Conservation (phyloP, 2,888 invertebrate species). For the Yponomeuta sedellus region DNA sequence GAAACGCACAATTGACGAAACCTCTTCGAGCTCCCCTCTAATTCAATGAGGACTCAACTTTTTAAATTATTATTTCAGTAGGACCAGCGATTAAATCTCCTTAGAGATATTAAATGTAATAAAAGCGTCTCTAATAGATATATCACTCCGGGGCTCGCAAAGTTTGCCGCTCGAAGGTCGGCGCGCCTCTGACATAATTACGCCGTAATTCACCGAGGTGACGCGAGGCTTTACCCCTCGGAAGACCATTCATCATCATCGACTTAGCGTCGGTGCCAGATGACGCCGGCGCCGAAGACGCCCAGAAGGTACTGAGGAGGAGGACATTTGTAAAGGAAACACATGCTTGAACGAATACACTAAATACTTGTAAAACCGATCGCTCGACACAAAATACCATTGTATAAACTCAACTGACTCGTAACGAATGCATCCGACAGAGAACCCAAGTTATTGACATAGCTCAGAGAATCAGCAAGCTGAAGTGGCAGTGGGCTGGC, state of each 20-base stretch:
- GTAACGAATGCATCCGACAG: no score
- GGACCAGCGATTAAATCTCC: neutral
- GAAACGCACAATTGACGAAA: neutral
- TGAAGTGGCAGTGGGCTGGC: no score
- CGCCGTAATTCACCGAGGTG: constrained; percentile 12
- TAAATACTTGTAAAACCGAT: no score
- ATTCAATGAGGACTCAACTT: neutral
- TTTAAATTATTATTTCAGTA: neutral
- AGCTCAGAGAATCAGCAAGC: no score
- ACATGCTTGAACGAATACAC: no score
- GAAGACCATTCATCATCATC: constrained; percentile 3
- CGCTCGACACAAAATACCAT: no score
- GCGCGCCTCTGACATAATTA: neutral
- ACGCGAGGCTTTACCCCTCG: constrained; percentile 6
- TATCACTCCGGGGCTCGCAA: neutral
- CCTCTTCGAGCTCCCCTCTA: neutral
- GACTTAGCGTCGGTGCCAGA: neutral
- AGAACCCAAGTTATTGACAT: no score
- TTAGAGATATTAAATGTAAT: neutral
- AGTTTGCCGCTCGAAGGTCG: neutral
- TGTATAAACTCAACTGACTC: no score
- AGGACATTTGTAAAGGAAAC: no score
- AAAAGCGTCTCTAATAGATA: constrained; percentile 1
- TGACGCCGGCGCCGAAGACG: neutral
- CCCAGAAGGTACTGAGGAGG: neutral